phyloP scores from a whole-genome alignment of 2,113 vertebrate species.

The Phaetusa simplex region DNA sequence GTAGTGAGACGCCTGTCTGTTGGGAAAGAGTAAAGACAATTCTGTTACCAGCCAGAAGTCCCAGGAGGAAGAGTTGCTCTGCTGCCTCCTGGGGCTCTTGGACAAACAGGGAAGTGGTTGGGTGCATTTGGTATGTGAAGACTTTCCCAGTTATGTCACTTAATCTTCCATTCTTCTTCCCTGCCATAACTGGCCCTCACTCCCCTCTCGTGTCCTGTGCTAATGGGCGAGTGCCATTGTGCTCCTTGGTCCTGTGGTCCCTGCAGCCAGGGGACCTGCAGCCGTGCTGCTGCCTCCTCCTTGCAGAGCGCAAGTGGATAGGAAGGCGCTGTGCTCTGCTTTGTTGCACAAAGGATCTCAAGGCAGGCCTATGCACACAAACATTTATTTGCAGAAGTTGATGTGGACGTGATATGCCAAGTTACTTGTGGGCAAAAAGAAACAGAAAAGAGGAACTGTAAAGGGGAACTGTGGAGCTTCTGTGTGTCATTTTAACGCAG shows the following conservation, averaged over 20 bases:
- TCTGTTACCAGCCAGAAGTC: background rate
- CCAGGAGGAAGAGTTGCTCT: background rate
- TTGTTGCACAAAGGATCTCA: too few relatives aligned
- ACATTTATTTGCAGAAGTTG: background rate
- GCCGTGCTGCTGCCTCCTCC: fast-evolving
- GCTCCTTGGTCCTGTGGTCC: too few relatives aligned
- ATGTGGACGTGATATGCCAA: fast-evolving
- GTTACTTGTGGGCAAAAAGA: background rate
- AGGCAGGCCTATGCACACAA: fast-evolving
- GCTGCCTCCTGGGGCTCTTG: background rate
- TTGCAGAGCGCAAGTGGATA: too few relatives aligned
- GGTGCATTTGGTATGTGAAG: too few relatives aligned
- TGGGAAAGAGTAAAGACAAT: background rate
- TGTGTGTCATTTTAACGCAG: fast-evolving
- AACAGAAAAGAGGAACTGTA: background rate
- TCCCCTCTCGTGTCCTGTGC: fast-evolving
- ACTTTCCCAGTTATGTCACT: background rate
- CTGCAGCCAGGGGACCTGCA: too few relatives aligned
- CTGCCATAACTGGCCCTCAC: background rate
- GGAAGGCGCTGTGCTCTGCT: fast-evolving
- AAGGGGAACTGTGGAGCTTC: background rate
- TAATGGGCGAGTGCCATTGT: fast-evolving
- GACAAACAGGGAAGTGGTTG: background rate
- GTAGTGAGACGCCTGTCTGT: background rate
- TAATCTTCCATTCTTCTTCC: background rate